These are phyloP conservation scores for Leptinotarsa haldemani DNA, from an alignment of 2,888 invertebrate genomes.

Conservation along the genomic window DNA sequence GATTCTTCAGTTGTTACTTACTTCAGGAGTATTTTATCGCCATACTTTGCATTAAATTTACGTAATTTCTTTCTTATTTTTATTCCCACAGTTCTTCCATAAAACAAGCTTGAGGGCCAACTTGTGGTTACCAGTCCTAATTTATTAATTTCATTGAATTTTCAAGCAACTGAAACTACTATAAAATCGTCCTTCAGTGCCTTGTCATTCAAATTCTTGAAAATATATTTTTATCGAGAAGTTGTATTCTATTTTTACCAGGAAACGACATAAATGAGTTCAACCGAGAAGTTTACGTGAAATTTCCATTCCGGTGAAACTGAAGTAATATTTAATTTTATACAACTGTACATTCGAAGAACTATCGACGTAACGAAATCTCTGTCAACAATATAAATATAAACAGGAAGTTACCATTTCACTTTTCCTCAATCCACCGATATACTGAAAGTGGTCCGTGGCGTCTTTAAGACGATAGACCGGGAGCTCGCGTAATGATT, in stretches of 20 bases:
- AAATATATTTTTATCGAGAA: neutral
- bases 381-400: slow-evolving; percentile 26
- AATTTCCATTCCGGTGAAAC: neutral
- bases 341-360: slow-evolving; percentile 24
- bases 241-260: neutral
- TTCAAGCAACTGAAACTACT: neutral
- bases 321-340: slow-evolving; percentile 17
- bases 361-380: slow-evolving; percentile 28
- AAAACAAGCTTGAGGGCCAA: too few species aligned
- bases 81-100: too few species aligned
- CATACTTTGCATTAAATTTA: too few species aligned
- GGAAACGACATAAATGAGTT: neutral
- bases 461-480: slow-evolving; percentile 12
- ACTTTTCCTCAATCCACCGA: slow-evolving; percentile 36
- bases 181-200: neutral
- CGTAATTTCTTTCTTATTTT: too few species aligned
- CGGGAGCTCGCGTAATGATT: neutral
- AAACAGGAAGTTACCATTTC: slow-evolving; percentile 43
- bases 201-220: neutral
- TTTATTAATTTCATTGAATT: neutral
- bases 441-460: slow-evolving; percentile 33
- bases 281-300: neutral
- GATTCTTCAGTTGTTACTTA: too few species aligned
- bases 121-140: too few species aligned
- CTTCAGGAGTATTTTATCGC: too few species aligned